Base-by-base conservation (phyloP, 1,140 invertebrate genomes). In the Cylas formicarius region DNA sequence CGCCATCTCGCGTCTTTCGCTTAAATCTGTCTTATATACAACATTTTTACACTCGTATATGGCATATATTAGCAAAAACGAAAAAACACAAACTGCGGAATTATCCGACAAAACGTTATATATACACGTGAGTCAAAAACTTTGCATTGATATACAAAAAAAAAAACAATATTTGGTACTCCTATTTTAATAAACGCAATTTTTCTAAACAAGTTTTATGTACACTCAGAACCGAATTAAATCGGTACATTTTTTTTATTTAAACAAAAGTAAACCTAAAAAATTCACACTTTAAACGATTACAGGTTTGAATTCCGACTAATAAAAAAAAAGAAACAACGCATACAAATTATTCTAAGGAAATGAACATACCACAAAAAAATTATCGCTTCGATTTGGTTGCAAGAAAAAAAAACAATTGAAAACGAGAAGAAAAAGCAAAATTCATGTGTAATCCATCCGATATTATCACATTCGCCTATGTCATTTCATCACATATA, bases 391-490 rank as follows among this genome's bases (percentile, higher is more conserved):
- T 21, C 14, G 23, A 14, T 35, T 19, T 19, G 20, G 13, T 19
- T 19, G 13, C 13, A 35, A 18, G 16, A 10, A 33, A 33, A 14
- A 14, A 18, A 18, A 19, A 7, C 14, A 35, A 37, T 28, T 13
- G 26, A 27, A 36, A 46, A 46, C 34, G 32, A 9, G 36, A 16
- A n/a, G 34, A 14, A 40, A 47, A 19, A 28, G 23, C 42, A 40
- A 34, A 26, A 19, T 23, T 36, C 14, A 3, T 33, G 26, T 28
- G 36, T 39, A 46, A 36, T 36, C 21, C n/a, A n/a, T n/a, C n/a
- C n/a, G n/a, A n/a, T 40, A 34, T 28, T 50, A 50, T 50, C 48
- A 50, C 48, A 50, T 39, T 45, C 37, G 36, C n/a, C n/a, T 45
- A 41, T 50, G 32, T 38, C 38, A 45, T 34, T 40, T 50, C 42